Conservation (phyloP, 2,797 vertebrate species). For the Oreortyx pictus region DNA sequence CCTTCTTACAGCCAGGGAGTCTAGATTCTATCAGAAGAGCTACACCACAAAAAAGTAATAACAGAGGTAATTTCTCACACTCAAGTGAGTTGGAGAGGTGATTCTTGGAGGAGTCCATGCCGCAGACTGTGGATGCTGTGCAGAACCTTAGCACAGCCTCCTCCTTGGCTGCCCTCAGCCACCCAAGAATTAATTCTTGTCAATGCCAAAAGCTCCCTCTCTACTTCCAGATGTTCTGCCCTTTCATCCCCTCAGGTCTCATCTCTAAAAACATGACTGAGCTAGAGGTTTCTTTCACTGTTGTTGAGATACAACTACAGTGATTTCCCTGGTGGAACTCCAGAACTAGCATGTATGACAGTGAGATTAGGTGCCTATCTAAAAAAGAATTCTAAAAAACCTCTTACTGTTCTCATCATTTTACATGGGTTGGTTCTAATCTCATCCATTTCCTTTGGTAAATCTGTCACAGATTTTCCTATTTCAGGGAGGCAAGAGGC, state of each 20-base stretch:
- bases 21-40: neutral
- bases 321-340: neutral
- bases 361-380: neutral
- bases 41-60: neutral
- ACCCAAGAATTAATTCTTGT: fast-evolving
- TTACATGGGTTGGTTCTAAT: neutral
- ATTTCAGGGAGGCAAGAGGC: neutral
- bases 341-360: neutral
- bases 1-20: neutral
- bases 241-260: neutral
- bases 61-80: neutral
- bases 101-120: neutral
- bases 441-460: neutral
- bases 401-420: neutral
- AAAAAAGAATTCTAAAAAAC: neutral
- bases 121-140: fast-evolving
- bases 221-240: neutral
- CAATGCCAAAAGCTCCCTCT: neutral
- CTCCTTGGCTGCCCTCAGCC: neutral
- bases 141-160: neutral
- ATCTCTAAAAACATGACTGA: neutral
- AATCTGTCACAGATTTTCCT: neutral
- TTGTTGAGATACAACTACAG: neutral
- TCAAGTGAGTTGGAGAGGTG: fast-evolving
- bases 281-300: neutral